Base-by-base conservation (phyloP, 2,797 vertebrate genomes). In the Pterois miles region DNA sequence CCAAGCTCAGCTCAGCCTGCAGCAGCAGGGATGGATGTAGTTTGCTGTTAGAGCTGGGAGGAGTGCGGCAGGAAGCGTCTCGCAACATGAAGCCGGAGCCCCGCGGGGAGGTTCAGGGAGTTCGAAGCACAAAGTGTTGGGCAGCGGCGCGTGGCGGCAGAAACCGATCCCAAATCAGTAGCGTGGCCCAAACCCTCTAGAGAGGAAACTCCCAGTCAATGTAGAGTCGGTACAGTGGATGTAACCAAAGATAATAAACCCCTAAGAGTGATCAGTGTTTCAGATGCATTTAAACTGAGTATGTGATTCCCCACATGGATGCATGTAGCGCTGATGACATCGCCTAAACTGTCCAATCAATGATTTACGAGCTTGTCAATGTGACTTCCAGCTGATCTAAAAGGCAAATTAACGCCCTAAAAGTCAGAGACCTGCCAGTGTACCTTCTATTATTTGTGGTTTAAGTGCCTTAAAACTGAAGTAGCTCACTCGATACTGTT, bases 121-220 rank as follows among this genome's bases (percentile, higher is more conserved):
- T 78, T 56, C 34, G 43, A 64, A 70, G 65, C 64, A 40, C 53
- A 82, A 65, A 66, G 67, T 73, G 69, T 76, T 31, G 76, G 34
- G 78, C 80, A 72, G 34, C 64, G 38, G 76, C 16, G 80, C 80
- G 64, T 60, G 85, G 74, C 38, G 27, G 59, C 71, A 65, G 65
- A 77, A 88, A 80, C 84, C 81, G 89, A 90, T 82, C 78, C 64
- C 67, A 70, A 81, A 87, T 85, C 89, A 81, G 76, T 52, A 57
- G 20, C 54, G 2, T 2, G 53, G 60, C 31, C 14, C 58, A 10
- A 31, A 50, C 12, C 65, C 65, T 53, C 38, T 1, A 36, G 66
- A 74, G 75, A 54, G n/a, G 9, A 52, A 43, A 60, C 12, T 67
- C 20, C 43, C 20, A 34, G 27, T 56, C 34, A 53, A 11, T 43